Percentiles rank a stretch among this genome's conserved stretches.
These are phyloP conservation scores for Tupiocoris notatus DNA, from an alignment of 2,888 invertebrate species.

Conservation along the genomic window DNA sequence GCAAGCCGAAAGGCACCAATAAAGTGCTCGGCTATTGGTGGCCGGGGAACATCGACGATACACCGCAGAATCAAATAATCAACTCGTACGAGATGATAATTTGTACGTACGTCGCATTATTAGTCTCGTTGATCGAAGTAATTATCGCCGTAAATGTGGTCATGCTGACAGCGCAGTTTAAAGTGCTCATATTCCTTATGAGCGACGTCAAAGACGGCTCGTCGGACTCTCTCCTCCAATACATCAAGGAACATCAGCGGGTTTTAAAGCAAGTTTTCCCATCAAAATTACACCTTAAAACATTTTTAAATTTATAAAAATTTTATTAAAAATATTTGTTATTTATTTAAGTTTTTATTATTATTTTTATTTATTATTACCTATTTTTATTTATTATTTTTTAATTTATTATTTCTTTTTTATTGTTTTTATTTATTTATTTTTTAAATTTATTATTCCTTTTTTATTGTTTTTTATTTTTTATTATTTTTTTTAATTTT, in stretches of 20 bases:
- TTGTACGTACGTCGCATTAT: not conserved
- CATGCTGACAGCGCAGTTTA: slow-evolving; percentile 16
- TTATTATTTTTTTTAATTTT: not conserved
- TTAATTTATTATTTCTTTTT: no score
- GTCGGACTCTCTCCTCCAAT: not conserved
- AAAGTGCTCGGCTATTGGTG: slow-evolving; percentile 26
- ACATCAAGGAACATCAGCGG: slow-evolving; percentile 32
- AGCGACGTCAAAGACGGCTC: not conserved
- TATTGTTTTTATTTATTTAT: not conserved
- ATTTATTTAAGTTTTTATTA: no score
- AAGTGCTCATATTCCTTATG: not conserved
- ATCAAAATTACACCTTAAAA: not conserved
- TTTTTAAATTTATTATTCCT: not conserved
- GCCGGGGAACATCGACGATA: not conserved
- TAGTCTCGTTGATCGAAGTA: slow-evolving; percentile 13
- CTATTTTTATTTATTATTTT: not conserved
- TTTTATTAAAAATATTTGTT: not conserved
- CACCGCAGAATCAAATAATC: slow-evolving; percentile 10
- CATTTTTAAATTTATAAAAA: not conserved
- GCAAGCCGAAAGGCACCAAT: slow-evolving; percentile 1
- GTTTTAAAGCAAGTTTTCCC: slow-evolving; percentile 20
- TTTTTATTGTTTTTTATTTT: not conserved
- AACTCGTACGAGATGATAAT: slow-evolving; percentile 24
- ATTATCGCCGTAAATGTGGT: not conserved
- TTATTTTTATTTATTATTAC: not conserved